Evolutionary conservation across 2,113 vertebrate genomes (phyloP).

Genomic region (Corynorhinus townsendii): DNA sequence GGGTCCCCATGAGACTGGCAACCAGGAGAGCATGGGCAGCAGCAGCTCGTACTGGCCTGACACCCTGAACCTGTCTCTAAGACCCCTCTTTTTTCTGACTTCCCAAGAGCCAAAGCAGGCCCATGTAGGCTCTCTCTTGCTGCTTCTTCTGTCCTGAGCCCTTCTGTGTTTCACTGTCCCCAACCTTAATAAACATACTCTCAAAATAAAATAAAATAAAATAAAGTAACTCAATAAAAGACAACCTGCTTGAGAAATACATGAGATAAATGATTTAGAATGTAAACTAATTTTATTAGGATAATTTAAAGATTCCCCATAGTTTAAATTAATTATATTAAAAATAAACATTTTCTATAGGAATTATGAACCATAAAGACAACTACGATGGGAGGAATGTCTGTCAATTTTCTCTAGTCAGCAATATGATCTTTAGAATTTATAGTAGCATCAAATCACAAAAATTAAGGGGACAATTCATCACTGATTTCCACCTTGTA

Average conservation of each 20-base stretch:
- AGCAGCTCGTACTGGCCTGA: neutral
- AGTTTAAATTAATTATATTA: neutral
- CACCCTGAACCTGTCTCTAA: neutral
- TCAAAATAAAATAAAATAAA: neutral
- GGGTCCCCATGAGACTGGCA: neutral
- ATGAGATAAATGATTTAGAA: neutral
- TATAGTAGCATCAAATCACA: neutral
- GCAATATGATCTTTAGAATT: neutral
- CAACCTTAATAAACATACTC: neutral
- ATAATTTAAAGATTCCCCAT: slow-evolving; percentile 17
- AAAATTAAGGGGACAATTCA: neutral
- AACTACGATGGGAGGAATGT: neutral
- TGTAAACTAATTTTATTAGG: neutral
- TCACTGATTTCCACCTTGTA: neutral
- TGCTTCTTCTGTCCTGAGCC: neutral
- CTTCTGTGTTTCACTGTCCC: neutral
- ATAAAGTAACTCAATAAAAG: neutral
- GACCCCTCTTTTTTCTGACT: neutral
- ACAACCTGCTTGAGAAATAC: neutral
- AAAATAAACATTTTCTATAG: neutral
- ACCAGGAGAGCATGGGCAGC: neutral
- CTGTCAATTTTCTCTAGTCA: neutral
- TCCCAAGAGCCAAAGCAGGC: neutral
- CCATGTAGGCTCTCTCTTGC: neutral
- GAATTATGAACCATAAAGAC: neutral